These are phyloP conservation scores for Mnemiopsis leidyi DNA, from an alignment of 37 sponge, comb jelly and placozoan genomes.

Conservation along the genomic window DNA sequence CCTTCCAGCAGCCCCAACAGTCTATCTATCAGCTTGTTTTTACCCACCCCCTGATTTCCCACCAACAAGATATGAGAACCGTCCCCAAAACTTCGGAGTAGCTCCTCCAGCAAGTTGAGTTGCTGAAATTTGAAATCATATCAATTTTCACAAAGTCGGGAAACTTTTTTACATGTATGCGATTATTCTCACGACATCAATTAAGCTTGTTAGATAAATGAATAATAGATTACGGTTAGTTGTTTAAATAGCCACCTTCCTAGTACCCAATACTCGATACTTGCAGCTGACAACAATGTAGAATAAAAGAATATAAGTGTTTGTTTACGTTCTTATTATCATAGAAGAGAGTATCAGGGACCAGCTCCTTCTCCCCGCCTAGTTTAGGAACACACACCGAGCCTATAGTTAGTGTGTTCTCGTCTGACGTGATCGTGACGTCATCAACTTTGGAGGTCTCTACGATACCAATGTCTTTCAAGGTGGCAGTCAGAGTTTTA, in stretches of 20 bases:
- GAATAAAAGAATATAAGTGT: too few species aligned
- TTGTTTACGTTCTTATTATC: conserved; percentile 78
- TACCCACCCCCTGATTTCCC: conserved; percentile 94
- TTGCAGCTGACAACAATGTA: too few species aligned
- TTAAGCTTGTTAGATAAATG: too few species aligned
- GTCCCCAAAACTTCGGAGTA: conserved; percentile 71
- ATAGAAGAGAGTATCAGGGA: conserved; percentile 82
- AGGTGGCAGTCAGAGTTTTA: conserved; percentile 68
- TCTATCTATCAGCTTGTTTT: conserved; percentile 88
- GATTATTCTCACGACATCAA: too few species aligned
- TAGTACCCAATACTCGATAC: too few species aligned
- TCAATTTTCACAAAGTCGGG: too few species aligned
- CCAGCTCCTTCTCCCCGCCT: conserved; percentile 67
- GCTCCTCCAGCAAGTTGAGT: conserved; percentile 73
- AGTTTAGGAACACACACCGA: conserved; percentile 31
- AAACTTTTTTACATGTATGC: too few species aligned
- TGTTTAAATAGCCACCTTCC: too few species aligned
- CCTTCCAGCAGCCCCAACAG: conserved; percentile 81
- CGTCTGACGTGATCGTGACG: conserved; percentile 40
- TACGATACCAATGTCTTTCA: conserved; percentile 68
- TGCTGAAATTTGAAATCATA: too few species aligned
- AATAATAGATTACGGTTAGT: too few species aligned
- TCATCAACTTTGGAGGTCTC: not conserved
- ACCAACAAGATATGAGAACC: conserved; percentile 84
- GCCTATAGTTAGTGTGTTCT: conserved; percentile 72